A percentile compares a stretch with the other conserved stretches of the same genome.
Evolutionary conservation across 2,888 invertebrate species (phyloP).

Genomic region (Ichneumon xanthorius): DNA sequence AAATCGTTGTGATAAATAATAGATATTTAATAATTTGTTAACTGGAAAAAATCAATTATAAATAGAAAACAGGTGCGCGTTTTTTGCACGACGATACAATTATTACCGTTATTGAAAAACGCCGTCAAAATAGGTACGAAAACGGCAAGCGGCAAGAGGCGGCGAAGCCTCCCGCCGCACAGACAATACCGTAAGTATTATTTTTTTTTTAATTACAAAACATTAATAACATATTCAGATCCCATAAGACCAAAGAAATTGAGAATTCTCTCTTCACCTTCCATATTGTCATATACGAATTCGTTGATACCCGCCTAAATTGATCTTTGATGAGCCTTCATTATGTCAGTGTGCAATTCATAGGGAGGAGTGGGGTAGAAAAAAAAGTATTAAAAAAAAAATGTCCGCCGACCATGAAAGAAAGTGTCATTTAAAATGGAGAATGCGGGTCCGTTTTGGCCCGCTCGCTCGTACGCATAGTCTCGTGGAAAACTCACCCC

Average conservation of each 20-base stretch:
- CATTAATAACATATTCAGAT: not conserved
- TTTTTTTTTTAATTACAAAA: not conserved
- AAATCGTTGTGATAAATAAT: conserved; percentile 61
- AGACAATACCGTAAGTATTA: conserved; percentile 82
- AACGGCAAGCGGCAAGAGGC: conserved; percentile 82
- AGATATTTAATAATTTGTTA: not conserved
- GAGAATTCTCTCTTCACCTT: not conserved
- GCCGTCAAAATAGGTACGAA: conserved; percentile 82
- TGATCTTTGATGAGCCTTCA: not conserved
- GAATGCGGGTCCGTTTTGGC: not conserved
- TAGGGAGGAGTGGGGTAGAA: not conserved
- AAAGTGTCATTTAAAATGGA: not conserved
- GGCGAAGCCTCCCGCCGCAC: conserved; percentile 83
- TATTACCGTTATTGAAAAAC: conserved; percentile 11
- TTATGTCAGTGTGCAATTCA: not conserved
- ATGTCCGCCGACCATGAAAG: not conserved
- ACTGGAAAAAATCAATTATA: not conserved
- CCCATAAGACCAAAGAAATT: not conserved
- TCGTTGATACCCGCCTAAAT: not conserved
- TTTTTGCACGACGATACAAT: conserved; percentile 6
- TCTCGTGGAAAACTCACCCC: conserved; percentile 33
- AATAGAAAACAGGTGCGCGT: conserved; percentile 43
- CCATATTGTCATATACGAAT: no score
- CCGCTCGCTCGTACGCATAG: not conserved
- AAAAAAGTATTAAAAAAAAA: not conserved